Percentiles rank a stretch among this genome's conserved stretches.
Conservation (phyloP, 2,888 invertebrate genomes). For the Drosophila paramelanica region DNA sequence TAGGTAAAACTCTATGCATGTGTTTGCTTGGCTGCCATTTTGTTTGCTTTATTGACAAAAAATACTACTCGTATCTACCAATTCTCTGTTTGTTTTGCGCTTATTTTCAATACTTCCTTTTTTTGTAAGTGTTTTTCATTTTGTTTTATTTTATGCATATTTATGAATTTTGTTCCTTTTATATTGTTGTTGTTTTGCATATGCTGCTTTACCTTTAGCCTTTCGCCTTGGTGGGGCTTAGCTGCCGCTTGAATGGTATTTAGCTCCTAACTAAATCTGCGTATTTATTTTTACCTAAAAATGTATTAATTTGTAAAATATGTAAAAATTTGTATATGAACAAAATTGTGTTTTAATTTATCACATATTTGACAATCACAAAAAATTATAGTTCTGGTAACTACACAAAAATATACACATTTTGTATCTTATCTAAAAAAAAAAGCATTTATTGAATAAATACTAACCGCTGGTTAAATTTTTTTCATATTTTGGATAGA, state of each 20-base stretch:
- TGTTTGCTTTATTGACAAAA: slow-evolving; percentile 65
- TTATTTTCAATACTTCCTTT: slow-evolving; percentile 5
- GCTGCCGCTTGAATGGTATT: slow-evolving; percentile 14
- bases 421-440: too few relatives aligned
- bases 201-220: slow-evolving; percentile 23
- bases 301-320: slow-evolving; percentile 5
- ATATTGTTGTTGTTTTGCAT: slow-evolving; percentile 21
- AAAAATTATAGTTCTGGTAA: too few relatives aligned
- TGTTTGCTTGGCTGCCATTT: slow-evolving; percentile 44
- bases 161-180: slow-evolving; percentile 29
- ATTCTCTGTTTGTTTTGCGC: slow-evolving; percentile 32
- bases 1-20: slow-evolving; percentile 25
- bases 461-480: not conserved
- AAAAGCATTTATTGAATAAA: too few relatives aligned
- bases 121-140: slow-evolving; percentile 5
- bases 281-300: slow-evolving; percentile 31
- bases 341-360: too few relatives aligned
- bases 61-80: slow-evolving; percentile 33
- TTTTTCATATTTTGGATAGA: not conserved
- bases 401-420: too few relatives aligned
- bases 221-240: slow-evolving; percentile 23
- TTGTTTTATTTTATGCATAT: slow-evolving; percentile 19
- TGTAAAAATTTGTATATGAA: not conserved
- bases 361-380: too few relatives aligned
- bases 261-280: slow-evolving; percentile 28